Base-by-base conservation (phyloP, 1,140 invertebrate species). In the Lanistes nyassanus region DNA sequence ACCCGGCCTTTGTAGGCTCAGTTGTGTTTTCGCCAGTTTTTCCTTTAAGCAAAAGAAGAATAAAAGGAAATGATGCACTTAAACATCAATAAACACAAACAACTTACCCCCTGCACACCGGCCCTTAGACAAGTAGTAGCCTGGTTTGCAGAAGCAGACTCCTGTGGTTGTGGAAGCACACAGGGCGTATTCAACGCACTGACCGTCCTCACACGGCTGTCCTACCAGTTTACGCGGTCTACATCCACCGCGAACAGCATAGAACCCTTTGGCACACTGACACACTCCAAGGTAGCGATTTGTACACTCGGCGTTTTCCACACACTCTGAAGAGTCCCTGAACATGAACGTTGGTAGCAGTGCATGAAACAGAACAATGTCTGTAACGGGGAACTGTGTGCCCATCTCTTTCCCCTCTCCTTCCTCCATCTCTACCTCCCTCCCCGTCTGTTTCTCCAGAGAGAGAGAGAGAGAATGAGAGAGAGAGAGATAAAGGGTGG, bases 101-200 rank as follows among this genome's bases (percentile, higher is more conserved):
- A 62, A 72, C 75, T 73, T 37, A 77, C 76, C 73, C 47, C 76
- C 76, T 3, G 76, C 76, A 36, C 76, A 77, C 21, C 55, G 51
- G 9, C 71, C 70, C 19, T 77, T 60, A 3, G 37, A 55, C 34
- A 34, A 34, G 31, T 65, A 53, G 56, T 64, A 78, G 4, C 56
- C 66, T 6, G 66, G 55, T n/a, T 55, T 47, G 47, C 76, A 78
- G 65, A 75, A 58, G 37, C 76, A 78, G 5, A 67, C 67, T n/a
- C 68, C 55, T 0, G 53, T 68, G 19, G 65, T 47, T 37, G 39
- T 74, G 42, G 73, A 74, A 23, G 70, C 70, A 36, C 76, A 78
- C 2, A 62, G 56, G 13, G 76, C 55, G 55, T 78, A 51, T 34
- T 70, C 53, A 21, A 62, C 68, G 31, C 76, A 78, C 68, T 78